Evolutionary conservation across 2,113 vertebrate species (phyloP).

Genomic region (Phylloscopus trochiloides): DNA sequence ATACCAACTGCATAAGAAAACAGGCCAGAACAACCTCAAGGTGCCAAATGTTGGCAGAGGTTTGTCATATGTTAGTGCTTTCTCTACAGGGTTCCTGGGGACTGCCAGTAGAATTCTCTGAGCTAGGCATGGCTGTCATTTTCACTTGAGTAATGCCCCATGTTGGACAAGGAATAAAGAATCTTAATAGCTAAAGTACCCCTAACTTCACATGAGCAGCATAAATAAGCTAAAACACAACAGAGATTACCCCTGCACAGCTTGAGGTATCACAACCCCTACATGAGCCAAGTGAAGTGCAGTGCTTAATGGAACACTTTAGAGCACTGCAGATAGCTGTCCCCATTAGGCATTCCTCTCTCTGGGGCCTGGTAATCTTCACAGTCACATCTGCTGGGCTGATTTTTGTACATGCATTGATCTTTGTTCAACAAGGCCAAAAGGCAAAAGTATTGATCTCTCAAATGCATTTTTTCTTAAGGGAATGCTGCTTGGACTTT

Average conservation of each 20-base stretch:
- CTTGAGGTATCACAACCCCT: background rate
- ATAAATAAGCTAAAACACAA: background rate
- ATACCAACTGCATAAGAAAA: slow-evolving; percentile 6
- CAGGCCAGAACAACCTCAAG: background rate
- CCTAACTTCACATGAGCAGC: background rate
- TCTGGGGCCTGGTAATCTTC: background rate
- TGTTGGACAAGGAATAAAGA: background rate
- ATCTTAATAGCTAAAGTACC: background rate
- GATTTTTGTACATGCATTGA: background rate
- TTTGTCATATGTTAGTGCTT: background rate
- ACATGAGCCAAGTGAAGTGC: background rate
- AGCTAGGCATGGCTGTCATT: background rate
- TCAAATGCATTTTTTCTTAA: background rate
- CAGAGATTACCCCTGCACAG: background rate
- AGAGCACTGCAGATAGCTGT: background rate
- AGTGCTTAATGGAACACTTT: background rate
- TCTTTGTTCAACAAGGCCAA: slow-evolving; percentile 13
- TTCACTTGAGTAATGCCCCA: background rate
- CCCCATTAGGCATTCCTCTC: background rate
- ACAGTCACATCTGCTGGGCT: background rate
- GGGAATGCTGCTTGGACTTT: background rate
- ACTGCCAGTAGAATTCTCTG: slow-evolving; percentile 11
- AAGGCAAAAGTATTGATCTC: background rate
- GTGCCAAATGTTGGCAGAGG: slow-evolving; percentile 5
- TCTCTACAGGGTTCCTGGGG: background rate